Evolutionary conservation across 1,140 invertebrate genomes (phyloP), one percentile per base, ranked within the genome.

Genomic region (Kradibia gibbosae): DNA sequence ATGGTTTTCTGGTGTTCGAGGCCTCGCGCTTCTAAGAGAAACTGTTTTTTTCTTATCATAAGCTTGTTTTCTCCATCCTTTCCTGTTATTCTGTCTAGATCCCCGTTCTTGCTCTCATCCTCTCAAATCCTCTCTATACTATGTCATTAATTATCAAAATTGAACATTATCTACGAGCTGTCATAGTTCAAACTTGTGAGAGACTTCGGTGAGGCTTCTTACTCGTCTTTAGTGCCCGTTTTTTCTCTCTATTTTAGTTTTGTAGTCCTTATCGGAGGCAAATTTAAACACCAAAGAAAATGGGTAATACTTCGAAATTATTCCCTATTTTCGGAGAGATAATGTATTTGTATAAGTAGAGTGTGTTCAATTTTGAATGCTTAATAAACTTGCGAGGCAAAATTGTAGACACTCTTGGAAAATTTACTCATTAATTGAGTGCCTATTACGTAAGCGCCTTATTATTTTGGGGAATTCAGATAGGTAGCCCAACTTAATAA

Each of bases 121-220:
- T 81, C 72, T 79, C 28, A 31, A 45, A 20, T 20, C 11, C 62
- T 55, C 65, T 78, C 65, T 74, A 17, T 28, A 48, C 81, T 82
- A 83, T 85, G 85, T 86, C 84, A 85, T 86, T 86, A 85, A 86
- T 86, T 86, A 86, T 86, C 85, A 85, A 85, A 86, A 86, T 86
- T 85, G 85, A 86, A 86, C 76, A 83, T 65, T 22, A 65, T 60
- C 36, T 78, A 28, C 76, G 75, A 45, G 75, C 74, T 83, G 83
- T 85, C 84, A 84, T 82, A 85, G 83, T 83, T 86, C 81, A 81
- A 84, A 86, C 85, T 86, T 86, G 84, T 86, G 84, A 86, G 85
- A 85, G 85, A 80, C 57, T 65, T 70, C 60, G 77, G 73, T n/a
- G 34, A 7, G 25, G 10, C 77, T n/a, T 53, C 73, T 31, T 62